Conservation (phyloP, 2,797 vertebrate species). For the Decapterus maruadsi region DNA sequence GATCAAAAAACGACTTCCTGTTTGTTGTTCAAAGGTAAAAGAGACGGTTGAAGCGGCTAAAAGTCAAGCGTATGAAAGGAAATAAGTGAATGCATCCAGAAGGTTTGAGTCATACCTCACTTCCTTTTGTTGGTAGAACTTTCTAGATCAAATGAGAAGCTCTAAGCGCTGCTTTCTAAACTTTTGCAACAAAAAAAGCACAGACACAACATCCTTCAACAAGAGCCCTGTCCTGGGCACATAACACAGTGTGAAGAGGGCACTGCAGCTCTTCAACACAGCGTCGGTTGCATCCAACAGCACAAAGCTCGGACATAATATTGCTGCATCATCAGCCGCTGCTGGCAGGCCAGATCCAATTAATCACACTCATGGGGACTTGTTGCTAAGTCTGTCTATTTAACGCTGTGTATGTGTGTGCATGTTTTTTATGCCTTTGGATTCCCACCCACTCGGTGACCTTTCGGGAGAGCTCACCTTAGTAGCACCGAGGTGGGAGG, state of each 20-base stretch:
- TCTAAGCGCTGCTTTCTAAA: background rate
- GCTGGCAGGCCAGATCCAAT: constrained; percentile 53
- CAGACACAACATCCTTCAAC: background rate
- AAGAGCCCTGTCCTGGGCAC: constrained; percentile 10
- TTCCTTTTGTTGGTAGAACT: constrained; percentile 42
- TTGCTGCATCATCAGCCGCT: constrained; percentile 61
- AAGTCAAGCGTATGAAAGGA: background rate
- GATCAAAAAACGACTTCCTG: background rate
- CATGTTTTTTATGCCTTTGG: constrained; percentile 41
- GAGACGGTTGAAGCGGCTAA: background rate
- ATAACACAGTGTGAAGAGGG: constrained; percentile 16
- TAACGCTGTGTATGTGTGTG: constrained; percentile 39
- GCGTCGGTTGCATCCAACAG: constrained; percentile 28
- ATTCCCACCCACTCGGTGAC: constrained; percentile 62
- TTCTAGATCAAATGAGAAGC: constrained; percentile 13
- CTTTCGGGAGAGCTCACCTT: constrained; percentile 64
- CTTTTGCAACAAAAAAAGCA: background rate
- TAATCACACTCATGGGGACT: constrained; percentile 61
- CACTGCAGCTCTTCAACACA: constrained; percentile 12
- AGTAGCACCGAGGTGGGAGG: constrained; percentile 34
- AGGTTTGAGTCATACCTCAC: background rate
- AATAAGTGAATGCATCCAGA: background rate
- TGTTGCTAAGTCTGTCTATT: constrained; percentile 55
- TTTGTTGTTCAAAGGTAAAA: background rate
- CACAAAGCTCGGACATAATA: constrained; percentile 40